phyloP scores from a whole-genome alignment of 2,797 vertebrate genomes.

The Champsocephalus esox region DNA sequence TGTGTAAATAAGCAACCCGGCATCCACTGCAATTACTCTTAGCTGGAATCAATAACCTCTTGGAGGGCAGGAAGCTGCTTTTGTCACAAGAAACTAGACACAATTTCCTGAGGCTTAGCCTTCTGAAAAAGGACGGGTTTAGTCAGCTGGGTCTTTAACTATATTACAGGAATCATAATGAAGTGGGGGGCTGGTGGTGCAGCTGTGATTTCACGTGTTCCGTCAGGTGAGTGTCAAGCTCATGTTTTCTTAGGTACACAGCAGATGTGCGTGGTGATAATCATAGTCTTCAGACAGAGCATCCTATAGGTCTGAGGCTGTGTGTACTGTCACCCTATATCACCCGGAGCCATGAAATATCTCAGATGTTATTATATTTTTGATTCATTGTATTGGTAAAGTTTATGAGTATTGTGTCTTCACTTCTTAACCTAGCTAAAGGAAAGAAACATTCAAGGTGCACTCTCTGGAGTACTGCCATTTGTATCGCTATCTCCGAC shows the following conservation, averaged over 20 bases:
- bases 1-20: constrained; percentile 52
- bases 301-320: neutral
- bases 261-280: constrained; percentile 24
- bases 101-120: constrained; percentile 23
- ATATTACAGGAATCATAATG: constrained; percentile 28
- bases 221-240: constrained; percentile 40
- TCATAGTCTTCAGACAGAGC: constrained; percentile 7
- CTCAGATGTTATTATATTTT: neutral
- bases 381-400: neutral
- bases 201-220: constrained; percentile 23
- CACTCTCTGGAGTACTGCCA: too few species aligned
- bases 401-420: neutral
- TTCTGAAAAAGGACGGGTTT: constrained; percentile 15
- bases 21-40: constrained; percentile 55
- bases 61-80: constrained; percentile 40
- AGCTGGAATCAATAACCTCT: constrained; percentile 59
- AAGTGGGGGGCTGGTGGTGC: constrained; percentile 24
- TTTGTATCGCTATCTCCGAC: too few species aligned
- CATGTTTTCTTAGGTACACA: constrained; percentile 6
- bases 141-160: constrained; percentile 28
- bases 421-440: neutral
- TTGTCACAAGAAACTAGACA: constrained; percentile 48
- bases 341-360: neutral
- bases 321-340: neutral
- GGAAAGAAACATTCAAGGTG: neutral